Evolutionary conservation across 1,140 invertebrate genomes (phyloP), one percentile per base, ranked within the genome.

Genomic region (Charaxes varanes): DNA sequence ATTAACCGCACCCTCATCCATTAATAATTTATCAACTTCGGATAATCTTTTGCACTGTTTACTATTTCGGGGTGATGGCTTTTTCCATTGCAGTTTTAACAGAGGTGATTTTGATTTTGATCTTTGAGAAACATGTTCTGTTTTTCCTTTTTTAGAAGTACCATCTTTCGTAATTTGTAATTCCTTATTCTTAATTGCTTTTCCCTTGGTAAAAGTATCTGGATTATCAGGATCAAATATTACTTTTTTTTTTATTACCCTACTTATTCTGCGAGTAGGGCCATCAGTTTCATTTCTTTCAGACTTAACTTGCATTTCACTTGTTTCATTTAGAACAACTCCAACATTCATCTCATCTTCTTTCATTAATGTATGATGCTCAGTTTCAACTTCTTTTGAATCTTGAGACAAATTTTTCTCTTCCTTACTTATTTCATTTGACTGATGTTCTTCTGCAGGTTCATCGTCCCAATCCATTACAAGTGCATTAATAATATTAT

Each of bases 1-100:
- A 72, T 94, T 94, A 1, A 94, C 91, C 2, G 93, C 92, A 1
- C 93, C 93, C 68, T 95, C 93, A 70, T 94, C 93, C 72, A 92
- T 92, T 41, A 95, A 78, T 22, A 95, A 66, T 43, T 86, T 88
- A 55, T 94, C 92, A 24, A 94, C 87, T 84, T 95, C 93, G 24
- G 87, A 86, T 16, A 88, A 77, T 41, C 86, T 86, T 61, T 89
- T 89, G 47, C 87, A 88, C 64, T 85, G 66, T 48, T 77, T 79
- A 27, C 47, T 69, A 44, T 71, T 76, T 56, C 73, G 79, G 5
- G 67, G 57, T 16, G 64, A 53, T 36, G 77, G 79, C 36, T 83
- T 83, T 51, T 81, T 81, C 79, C 79, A 83, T 21, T 77, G 74
- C 15, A 72, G 17, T 50, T 78, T 81, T 22, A 60, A 56, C 22